These are phyloP conservation scores for Eurypyga helias DNA, from an alignment of 2,113 vertebrate species.

Conservation along the genomic window DNA sequence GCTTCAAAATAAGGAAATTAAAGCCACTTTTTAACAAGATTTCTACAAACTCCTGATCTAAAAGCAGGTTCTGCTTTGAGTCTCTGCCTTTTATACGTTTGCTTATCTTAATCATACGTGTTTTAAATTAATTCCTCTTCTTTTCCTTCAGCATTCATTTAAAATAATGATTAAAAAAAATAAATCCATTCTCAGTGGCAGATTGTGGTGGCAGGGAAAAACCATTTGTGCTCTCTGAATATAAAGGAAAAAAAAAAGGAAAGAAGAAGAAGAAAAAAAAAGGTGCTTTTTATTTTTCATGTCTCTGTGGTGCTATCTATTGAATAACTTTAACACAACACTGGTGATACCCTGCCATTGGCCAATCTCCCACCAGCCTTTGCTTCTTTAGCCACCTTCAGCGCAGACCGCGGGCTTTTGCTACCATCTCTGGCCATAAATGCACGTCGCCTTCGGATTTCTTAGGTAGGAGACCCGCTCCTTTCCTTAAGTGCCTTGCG, in stretches of 20 bases:
- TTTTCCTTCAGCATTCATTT: background rate
- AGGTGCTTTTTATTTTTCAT: slow-evolving; percentile 84
- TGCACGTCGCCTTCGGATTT: slow-evolving; percentile 54
- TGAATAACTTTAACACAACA: slow-evolving; percentile 66
- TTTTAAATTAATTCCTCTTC: slow-evolving; percentile 37
- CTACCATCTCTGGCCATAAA: slow-evolving; percentile 1
- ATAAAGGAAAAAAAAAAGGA: slow-evolving; percentile 21
- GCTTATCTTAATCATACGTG: background rate
- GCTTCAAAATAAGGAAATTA: background rate
- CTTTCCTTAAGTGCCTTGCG: background rate
- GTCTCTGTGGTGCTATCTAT: slow-evolving; percentile 91
- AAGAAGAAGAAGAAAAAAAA: background rate
- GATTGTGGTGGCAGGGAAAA: slow-evolving; percentile 69
- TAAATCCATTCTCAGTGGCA: slow-evolving; percentile 63
- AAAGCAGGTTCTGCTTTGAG: background rate
- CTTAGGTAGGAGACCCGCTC: slow-evolving; percentile 21
- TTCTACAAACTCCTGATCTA: background rate
- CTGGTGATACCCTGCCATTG: slow-evolving; percentile 66
- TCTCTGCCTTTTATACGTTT: background rate
- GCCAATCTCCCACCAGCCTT: slow-evolving; percentile 30
- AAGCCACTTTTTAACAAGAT: background rate
- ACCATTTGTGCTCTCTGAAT: slow-evolving; percentile 60
- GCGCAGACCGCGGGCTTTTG: background rate
- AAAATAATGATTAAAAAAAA: background rate
- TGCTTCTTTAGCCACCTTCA: background rate